A percentile compares a stretch with the other conserved stretches of the same genome.
Evolutionary conservation across 2,888 invertebrate genomes (phyloP).

Genomic region (Ceratothoa steindachneri): DNA sequence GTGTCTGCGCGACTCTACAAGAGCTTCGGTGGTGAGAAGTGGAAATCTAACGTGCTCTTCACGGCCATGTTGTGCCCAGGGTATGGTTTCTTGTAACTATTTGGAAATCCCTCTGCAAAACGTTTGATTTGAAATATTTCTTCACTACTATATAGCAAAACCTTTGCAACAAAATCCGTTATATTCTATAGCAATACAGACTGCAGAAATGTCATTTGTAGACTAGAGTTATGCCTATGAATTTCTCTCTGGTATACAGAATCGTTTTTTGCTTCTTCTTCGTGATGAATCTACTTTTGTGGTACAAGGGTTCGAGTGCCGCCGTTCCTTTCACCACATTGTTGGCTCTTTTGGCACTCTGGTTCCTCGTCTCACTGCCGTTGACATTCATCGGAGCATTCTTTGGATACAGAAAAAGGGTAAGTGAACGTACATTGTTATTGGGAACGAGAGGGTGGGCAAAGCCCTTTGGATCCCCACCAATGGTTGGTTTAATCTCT

Average conservation of each 20-base stretch:
- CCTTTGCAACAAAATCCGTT: no score
- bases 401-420: constrained; percentile 95
- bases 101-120: no score
- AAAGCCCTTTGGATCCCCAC: no score
- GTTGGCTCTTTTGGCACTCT: constrained; percentile 84
- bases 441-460: no score
- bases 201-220: no score
- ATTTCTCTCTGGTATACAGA: no score
- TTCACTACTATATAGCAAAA: no score
- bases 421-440: constrained; percentile 54
- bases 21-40: constrained; percentile 95
- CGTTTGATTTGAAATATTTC: no score
- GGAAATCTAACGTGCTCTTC: constrained; percentile 95
- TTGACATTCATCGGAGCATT: constrained; percentile 96
- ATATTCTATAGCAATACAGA: no score
- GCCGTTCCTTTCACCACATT: constrained; percentile 95
- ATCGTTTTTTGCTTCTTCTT: constrained; percentile 96
- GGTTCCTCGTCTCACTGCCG: constrained; percentile 98
- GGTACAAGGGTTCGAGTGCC: constrained; percentile 93
- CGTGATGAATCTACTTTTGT: constrained; percentile 90
- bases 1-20: constrained; percentile 95
- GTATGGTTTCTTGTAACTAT: constrained; percentile 60
- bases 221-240: no score
- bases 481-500: no score
- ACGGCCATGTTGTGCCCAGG: constrained; percentile 96